These are phyloP conservation scores for Scolanthus callimorphus DNA, from an alignment of 92 coral and sea anemone species.

Conservation along the genomic window DNA sequence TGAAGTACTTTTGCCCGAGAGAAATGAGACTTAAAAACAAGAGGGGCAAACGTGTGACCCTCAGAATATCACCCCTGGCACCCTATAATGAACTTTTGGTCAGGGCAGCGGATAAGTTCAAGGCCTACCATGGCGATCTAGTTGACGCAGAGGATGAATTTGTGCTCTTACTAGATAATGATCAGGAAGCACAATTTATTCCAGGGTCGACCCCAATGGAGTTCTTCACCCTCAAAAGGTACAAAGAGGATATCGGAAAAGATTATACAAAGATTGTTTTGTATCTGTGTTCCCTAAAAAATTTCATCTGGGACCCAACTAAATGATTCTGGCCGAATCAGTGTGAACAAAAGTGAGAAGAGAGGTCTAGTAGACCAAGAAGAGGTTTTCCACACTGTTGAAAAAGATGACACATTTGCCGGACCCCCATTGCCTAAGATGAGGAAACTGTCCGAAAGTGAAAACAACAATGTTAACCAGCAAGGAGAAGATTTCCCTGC, in stretches of 20 bases:
- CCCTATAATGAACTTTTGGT: constrained; percentile 22
- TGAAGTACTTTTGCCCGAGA: no score
- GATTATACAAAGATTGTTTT: constrained; percentile 41
- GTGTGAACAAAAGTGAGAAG: background rate
- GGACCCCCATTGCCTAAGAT: no score
- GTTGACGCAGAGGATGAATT: constrained; percentile 37
- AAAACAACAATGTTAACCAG: no score
- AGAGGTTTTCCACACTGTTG: background rate
- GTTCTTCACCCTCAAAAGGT: constrained; percentile 26
- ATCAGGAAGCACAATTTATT: constrained; percentile 35
- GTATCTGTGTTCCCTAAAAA: constrained; percentile 39
- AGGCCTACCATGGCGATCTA: constrained; percentile 23
- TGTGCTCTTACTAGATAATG: constrained; percentile 34
- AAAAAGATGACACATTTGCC: background rate
- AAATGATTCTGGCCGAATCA: constrained; percentile 5
- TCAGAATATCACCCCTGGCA: constrained; percentile 15
- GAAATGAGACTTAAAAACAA: no score
- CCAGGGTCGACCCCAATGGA: constrained; percentile 35
- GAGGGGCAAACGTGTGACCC: constrained; percentile 23
- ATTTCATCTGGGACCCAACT: constrained; percentile 9
- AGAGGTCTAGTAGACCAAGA: background rate
- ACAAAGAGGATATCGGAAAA: constrained; percentile 42
- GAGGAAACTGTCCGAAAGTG: no score
- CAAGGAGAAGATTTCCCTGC: no score
- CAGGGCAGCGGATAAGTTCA: constrained; percentile 46